phyloP scores from a whole-genome alignment of 2,888 invertebrate species.

The Scaptomyza cyrtandrae region DNA sequence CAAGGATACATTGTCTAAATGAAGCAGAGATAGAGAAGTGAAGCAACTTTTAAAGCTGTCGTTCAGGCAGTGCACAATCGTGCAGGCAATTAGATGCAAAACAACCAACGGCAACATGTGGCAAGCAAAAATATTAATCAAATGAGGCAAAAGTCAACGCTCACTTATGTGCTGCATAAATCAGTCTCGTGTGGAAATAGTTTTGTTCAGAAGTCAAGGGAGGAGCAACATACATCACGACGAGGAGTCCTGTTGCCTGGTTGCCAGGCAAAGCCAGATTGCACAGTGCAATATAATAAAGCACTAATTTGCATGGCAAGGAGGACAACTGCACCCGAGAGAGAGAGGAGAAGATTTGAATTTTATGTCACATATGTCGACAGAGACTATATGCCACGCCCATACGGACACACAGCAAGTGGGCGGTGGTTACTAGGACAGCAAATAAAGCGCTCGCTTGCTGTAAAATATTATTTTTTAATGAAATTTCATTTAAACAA shows the following conservation, averaged over 20 bases:
- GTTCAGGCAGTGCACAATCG: too few species aligned
- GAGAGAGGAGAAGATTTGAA: slow-evolving; percentile 40
- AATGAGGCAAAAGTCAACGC: slow-evolving; percentile 24
- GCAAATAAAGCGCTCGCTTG: slow-evolving; percentile 63
- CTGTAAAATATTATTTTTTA: slow-evolving; percentile 73
- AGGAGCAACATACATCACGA: slow-evolving; percentile 53
- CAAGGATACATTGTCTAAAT: too few species aligned
- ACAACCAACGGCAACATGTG: slow-evolving; percentile 29
- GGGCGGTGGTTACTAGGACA: slow-evolving; percentile 18
- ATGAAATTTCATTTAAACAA: slow-evolving; percentile 73
- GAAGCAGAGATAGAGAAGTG: neutral
- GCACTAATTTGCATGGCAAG: slow-evolving; percentile 75
- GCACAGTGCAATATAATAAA: slow-evolving; percentile 65
- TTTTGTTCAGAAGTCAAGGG: slow-evolving; percentile 58
- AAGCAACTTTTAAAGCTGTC: slow-evolving; percentile 8
- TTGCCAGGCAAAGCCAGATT: slow-evolving; percentile 52
- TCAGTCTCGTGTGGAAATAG: slow-evolving; percentile 63
- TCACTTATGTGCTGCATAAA: slow-evolving; percentile 60
- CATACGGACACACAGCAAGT: slow-evolving; percentile 21
- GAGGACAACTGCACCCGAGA: slow-evolving; percentile 27
- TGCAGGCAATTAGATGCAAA: slow-evolving; percentile 23
- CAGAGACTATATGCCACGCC: slow-evolving; percentile 48
- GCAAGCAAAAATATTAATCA: slow-evolving; percentile 35
- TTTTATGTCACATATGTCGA: slow-evolving; percentile 68
- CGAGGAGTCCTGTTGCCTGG: slow-evolving; percentile 7